Conservation (phyloP, 2,888 invertebrate species). For the Slavum lentiscoides region DNA sequence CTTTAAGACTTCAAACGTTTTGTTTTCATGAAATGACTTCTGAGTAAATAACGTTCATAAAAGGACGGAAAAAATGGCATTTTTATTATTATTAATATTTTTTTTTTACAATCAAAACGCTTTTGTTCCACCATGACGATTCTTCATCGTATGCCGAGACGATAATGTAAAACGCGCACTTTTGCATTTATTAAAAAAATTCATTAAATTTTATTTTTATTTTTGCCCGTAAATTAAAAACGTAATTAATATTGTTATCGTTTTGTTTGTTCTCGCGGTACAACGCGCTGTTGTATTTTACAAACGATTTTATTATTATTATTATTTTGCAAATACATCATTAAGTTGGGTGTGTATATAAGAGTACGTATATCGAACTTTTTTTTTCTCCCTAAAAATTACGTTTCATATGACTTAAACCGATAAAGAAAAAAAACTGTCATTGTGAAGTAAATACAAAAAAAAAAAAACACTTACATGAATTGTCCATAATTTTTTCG, state of each 20-base stretch:
- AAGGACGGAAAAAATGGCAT: not conserved
- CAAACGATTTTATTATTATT: too few relatives aligned
- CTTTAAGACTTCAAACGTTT: not conserved
- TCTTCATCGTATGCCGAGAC: not conserved
- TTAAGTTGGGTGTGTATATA: not conserved
- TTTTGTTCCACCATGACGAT: constrained; percentile 4
- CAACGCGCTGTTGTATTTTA: not conserved
- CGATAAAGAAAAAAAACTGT: too few relatives aligned
- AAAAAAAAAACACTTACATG: too few relatives aligned
- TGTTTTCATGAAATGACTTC: not conserved
- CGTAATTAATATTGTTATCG: not conserved
- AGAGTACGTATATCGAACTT: not conserved
- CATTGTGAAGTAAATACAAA: too few relatives aligned
- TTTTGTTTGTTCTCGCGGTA: not conserved
- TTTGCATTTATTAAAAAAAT: constrained; percentile 16
- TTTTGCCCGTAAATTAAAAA: constrained; percentile 7
- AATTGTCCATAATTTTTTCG: too few relatives aligned
- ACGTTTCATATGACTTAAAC: too few relatives aligned
- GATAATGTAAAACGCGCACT: not conserved
- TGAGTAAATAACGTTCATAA: too few relatives aligned
- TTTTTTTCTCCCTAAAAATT: not conserved
- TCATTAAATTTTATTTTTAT: not conserved
- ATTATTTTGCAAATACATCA: not conserved
- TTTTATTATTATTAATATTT: not conserved
- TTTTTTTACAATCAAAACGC: not conserved